A percentile compares a stretch with the other conserved stretches of the same genome.
phyloP scores from a whole-genome alignment of 2,797 vertebrate genomes.

The Gastrophryne carolinensis region DNA sequence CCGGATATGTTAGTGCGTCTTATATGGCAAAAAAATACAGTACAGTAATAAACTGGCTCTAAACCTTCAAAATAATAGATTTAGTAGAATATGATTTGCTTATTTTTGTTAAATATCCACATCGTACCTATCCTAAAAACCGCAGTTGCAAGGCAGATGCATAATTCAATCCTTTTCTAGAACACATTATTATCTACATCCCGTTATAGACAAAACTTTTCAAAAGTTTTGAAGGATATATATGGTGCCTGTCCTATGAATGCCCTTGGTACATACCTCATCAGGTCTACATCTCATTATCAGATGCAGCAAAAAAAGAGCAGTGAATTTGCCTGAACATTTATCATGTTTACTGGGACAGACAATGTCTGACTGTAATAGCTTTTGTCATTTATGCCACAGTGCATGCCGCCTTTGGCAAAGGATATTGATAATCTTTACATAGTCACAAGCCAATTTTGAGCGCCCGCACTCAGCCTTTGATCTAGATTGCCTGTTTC shows the following conservation, averaged over 20 bases:
- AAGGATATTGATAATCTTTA: conserved; percentile 61
- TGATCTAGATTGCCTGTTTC: conserved; percentile 53
- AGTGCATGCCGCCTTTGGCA: conserved; percentile 59
- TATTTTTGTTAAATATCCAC: no score
- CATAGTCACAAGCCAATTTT: conserved; percentile 57
- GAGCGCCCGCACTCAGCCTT: conserved; percentile 54
- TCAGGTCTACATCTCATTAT: conserved; percentile 44
- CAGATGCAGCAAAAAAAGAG: conserved; percentile 9
- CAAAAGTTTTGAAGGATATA: no score
- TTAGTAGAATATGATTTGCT: no score
- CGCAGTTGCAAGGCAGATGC: no score
- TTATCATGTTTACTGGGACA: conserved; percentile 65
- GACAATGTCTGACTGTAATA: conserved; percentile 63
- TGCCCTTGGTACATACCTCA: conserved; percentile 42
- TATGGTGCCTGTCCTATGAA: conserved; percentile 21
- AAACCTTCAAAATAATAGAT: no score
- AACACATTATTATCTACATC: no score
- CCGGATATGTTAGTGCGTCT: no score
- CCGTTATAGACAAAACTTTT: no score
- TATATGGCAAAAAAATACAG: no score
- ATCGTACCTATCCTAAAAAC: no score
- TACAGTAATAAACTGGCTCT: no score
- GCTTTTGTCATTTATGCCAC: conserved; percentile 62
- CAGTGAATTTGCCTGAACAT: conserved; percentile 62
- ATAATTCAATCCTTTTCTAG: no score